Conservation (phyloP, 2,797 vertebrate genomes). For the Ctenopoma multispine region DNA sequence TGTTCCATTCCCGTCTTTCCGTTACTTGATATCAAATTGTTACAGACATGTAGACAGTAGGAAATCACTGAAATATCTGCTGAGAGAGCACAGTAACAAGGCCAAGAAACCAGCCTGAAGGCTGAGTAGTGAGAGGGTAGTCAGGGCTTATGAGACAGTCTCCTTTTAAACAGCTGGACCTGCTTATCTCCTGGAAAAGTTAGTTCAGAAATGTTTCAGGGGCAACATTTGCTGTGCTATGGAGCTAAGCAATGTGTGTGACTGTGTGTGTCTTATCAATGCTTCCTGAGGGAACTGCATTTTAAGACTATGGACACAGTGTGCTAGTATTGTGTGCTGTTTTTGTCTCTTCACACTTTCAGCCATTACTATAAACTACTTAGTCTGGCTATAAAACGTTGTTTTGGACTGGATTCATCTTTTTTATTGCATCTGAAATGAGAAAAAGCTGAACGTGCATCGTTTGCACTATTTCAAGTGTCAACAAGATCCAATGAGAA, state of each 20-base stretch:
- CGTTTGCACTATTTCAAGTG: conserved; percentile 46
- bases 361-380: conserved; percentile 56
- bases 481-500: conserved; percentile 40
- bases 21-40: conserved; percentile 51
- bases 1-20: conserved; percentile 10
- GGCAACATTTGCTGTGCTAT: conserved; percentile 40
- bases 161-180: conserved; percentile 60
- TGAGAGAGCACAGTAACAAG: conserved; percentile 34
- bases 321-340: conserved; percentile 22
- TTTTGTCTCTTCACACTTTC: conserved; percentile 50
- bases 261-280: conserved; percentile 20
- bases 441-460: conserved; percentile 52
- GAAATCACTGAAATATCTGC: conserved; percentile 73
- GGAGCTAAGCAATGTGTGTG: conserved; percentile 29
- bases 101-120: conserved; percentile 49
- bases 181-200: conserved; percentile 61
- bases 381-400: conserved; percentile 58
- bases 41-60: conserved; percentile 57
- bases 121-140: conserved; percentile 54
- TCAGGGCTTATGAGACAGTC: conserved; percentile 39
- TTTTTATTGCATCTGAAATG: conserved; percentile 66
- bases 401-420: conserved; percentile 60
- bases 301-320: conserved; percentile 31
- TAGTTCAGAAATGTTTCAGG: conserved; percentile 27
- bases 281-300: conserved; percentile 39